phyloP scores from a whole-genome alignment of 2,888 invertebrate genomes.

The Dasypolia templi region DNA sequence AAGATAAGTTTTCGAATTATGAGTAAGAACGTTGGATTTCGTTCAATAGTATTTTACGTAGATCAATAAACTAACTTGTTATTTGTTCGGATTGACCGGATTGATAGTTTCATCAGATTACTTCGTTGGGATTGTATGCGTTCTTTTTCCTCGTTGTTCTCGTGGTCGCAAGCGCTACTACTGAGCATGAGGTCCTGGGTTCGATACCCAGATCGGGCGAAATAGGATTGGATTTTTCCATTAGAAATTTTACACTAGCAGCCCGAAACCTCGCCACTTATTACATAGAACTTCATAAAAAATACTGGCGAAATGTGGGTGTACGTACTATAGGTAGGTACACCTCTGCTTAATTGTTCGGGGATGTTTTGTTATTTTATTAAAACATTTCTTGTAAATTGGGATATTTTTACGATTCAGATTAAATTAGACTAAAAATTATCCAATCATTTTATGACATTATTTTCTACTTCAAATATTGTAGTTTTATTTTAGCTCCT shows the following conservation, averaged over 20 bases:
- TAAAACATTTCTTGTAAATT: neutral
- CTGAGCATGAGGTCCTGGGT: too few relatives aligned
- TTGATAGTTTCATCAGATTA: constrained; percentile 5
- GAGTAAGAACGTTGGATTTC: constrained; percentile 41
- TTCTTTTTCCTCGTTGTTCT: neutral
- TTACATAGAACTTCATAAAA: too few relatives aligned
- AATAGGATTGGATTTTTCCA: neutral
- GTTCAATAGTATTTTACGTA: constrained; percentile 18
- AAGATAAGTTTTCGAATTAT: constrained; percentile 66
- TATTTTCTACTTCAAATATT: neutral
- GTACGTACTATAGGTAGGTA: too few relatives aligned
- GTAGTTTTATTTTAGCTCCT: neutral
- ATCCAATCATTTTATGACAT: too few relatives aligned
- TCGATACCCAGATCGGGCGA: too few relatives aligned
- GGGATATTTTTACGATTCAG: too few relatives aligned
- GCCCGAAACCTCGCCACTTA: neutral
- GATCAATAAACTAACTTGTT: neutral
- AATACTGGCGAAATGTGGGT: too few relatives aligned
- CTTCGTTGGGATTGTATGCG: neutral
- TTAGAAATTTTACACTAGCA: neutral
- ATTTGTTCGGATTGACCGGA: neutral
- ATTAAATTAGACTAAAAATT: too few relatives aligned
- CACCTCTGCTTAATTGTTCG: too few relatives aligned
- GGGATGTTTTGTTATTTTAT: too few relatives aligned
- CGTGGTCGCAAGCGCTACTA: neutral